These are phyloP conservation scores for Melieria omissa DNA, from an alignment of 2,888 invertebrate species.

Conservation along the genomic window DNA sequence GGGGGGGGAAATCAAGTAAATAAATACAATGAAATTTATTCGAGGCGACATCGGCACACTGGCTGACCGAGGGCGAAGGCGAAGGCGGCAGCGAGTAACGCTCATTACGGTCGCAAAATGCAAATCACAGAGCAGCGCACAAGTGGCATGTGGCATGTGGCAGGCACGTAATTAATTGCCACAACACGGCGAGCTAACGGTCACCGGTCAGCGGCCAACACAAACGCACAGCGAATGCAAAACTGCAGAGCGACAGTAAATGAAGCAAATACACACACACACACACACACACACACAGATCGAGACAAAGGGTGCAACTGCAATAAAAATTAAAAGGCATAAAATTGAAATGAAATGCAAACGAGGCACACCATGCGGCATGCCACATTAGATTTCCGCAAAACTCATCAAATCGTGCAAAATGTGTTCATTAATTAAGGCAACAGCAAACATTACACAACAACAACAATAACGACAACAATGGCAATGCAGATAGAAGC, in stretches of 20 bases:
- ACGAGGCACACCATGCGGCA: not conserved
- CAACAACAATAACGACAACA: not conserved
- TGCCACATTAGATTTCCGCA: constrained; percentile 29
- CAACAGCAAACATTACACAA: constrained; percentile 26
- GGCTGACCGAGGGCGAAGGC: too few species aligned
- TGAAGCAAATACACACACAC: constrained; percentile 11
- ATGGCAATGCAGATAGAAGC: not conserved
- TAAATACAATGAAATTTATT: too few species aligned
- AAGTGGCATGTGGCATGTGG: too few species aligned
- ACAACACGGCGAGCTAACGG: too few species aligned
- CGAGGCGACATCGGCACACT: too few species aligned
- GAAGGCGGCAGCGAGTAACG: too few species aligned
- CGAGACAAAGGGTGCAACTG: not conserved
- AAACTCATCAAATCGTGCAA: constrained; percentile 41
- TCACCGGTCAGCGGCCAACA: not conserved
- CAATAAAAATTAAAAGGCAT: not conserved
- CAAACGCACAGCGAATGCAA: not conserved
- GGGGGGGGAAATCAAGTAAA: too few species aligned
- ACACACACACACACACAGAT: constrained; percentile 7
- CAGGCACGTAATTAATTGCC: too few species aligned
- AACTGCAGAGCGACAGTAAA: not conserved
- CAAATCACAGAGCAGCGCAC: too few species aligned
- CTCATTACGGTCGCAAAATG: too few species aligned
- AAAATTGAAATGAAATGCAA: not conserved
- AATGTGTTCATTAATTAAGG: constrained; percentile 45